Evolutionary conservation across 1,140 invertebrate genomes (phyloP), one percentile per base, ranked within the genome.

Genomic region (Neelides sp.): DNA sequence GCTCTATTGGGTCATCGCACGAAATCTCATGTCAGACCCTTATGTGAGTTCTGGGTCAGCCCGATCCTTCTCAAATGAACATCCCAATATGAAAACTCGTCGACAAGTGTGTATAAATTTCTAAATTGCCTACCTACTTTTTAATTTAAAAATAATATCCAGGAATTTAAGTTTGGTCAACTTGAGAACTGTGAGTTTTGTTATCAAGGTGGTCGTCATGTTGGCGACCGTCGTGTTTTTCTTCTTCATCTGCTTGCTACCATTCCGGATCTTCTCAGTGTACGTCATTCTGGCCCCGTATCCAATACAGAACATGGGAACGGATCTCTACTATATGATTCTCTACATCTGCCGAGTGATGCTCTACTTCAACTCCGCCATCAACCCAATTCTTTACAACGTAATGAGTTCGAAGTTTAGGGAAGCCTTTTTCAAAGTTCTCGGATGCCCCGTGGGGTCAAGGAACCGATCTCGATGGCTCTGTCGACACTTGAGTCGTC

Each of bases 331-430:
- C 69, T 90, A 86, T 68, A 82, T 80, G 64, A 70, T 92, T 41
- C 73, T 92, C 10, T 90, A 86, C 67, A 83, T 90, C 67, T 83
- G 79, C 61, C 75, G 86, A 39, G 76, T 89, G 23, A 85, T 91
- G 82, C 67, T 87, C 15, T 89, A 91, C 68, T 73, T 90, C 17
- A 90, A 91, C 64, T 89, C 85, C 4, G 85, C 85, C 22, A 78
- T 90, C 49, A 92, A 91, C 69, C 88, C 88, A 3, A 86, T 91
- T 57, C 72, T 91, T 13, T 91, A 92, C 68, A 86, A 85, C 65
- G 71, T 87, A 12, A 88, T 88, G 80, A 89, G 85, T n/a, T 85
- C 84, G 0, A 91, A 90, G 67, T 92, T 91, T 68, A 74, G 88
- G 10, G 78, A 80, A 15, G 86, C 85, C 0, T 90, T 90, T 61